Evolutionary conservation across 2,888 invertebrate genomes (phyloP).

Genomic region (Lydus trimaculatus): DNA sequence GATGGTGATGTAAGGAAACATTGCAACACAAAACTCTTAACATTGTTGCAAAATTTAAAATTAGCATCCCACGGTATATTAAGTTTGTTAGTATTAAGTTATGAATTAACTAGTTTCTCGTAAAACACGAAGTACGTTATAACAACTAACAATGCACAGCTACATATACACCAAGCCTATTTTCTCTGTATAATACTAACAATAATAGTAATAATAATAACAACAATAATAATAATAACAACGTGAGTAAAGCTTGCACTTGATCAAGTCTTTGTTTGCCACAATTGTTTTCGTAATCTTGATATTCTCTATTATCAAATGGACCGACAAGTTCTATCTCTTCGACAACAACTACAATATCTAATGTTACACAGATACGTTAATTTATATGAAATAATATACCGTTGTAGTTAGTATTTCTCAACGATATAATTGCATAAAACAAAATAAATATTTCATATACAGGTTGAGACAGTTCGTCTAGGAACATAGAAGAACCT

Average conservation of each 20-base stretch:
- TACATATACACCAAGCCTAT: conserved; percentile 43
- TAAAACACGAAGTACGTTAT: conserved; percentile 47
- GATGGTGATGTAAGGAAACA: too few relatives aligned
- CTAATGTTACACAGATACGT: not conserved
- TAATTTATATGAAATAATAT: conserved; percentile 17
- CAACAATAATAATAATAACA: not conserved
- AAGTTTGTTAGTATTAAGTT: conserved; percentile 46
- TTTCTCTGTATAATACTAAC: conserved; percentile 42
- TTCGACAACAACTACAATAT: not conserved
- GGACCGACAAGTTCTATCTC: not conserved
- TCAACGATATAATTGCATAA: too few relatives aligned
- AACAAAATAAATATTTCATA: too few relatives aligned
- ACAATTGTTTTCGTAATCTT: conserved; percentile 25
- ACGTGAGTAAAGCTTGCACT: conserved; percentile 39
- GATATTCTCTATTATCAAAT: conserved; percentile 13
- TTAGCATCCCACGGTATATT: conserved; percentile 31
- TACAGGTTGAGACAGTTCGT: too few relatives aligned
- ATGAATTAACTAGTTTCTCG: conserved; percentile 52
- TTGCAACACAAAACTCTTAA: too few relatives aligned
- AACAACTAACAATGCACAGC: conserved; percentile 49
- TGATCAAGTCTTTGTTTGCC: conserved; percentile 43
- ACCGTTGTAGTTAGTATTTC: conserved; percentile 1
- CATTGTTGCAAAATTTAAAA: not conserved
- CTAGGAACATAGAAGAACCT: too few relatives aligned
- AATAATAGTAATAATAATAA: not conserved